phyloP scores from a whole-genome alignment of 2,888 invertebrate genomes.

The Pseudococcus jackbeardsleyi region DNA sequence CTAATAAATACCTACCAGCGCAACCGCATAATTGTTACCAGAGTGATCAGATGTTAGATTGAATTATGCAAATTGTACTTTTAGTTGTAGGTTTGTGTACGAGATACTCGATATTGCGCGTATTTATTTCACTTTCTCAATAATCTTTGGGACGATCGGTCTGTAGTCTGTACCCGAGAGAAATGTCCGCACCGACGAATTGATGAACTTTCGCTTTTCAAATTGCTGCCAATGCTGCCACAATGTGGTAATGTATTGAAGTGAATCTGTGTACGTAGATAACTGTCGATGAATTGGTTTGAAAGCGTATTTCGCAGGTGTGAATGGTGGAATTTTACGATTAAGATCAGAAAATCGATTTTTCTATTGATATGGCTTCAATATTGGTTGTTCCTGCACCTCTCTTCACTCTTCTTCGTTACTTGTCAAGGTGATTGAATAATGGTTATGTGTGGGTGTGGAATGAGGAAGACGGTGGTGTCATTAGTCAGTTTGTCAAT shows the following conservation, averaged over 20 bases:
- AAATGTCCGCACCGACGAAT: neutral
- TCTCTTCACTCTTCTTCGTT: too few species aligned
- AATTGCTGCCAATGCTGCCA: neutral
- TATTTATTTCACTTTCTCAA: slow-evolving; percentile 34
- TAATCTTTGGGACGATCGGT: neutral
- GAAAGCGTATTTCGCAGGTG: neutral
- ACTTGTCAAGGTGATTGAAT: too few species aligned
- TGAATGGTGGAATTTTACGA: neutral
- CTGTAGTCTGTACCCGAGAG: neutral
- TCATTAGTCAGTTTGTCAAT: too few species aligned
- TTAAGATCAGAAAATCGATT: neutral
- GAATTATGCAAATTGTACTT: slow-evolving; percentile 3
- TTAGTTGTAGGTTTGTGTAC: neutral
- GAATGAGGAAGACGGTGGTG: too few species aligned
- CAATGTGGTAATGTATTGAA: neutral
- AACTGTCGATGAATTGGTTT: slow-evolving; percentile 10
- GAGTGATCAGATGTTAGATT: neutral
- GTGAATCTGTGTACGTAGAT: neutral
- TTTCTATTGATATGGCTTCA: neutral
- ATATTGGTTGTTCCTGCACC: too few species aligned
- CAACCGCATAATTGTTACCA: slow-evolving; percentile 14
- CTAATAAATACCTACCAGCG: neutral
- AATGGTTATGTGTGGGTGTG: too few species aligned
- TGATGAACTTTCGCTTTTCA: slow-evolving; percentile 32
- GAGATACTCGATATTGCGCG: neutral